phyloP scores from a whole-genome alignment of 2,888 invertebrate species.

The Nymphalis polychloros region DNA sequence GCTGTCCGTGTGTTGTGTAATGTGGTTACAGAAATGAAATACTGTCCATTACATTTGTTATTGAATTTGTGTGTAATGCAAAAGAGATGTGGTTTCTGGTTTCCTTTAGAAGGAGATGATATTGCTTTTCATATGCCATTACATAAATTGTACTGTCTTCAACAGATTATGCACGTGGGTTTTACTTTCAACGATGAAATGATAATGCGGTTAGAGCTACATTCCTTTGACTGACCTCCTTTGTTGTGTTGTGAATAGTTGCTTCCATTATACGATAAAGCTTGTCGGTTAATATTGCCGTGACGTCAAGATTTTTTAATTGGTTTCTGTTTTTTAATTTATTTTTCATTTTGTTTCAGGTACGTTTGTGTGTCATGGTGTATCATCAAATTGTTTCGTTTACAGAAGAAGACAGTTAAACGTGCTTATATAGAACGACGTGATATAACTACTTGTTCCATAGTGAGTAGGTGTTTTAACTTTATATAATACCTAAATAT shows the following conservation, averaged over 20 bases:
- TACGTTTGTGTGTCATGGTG: background rate
- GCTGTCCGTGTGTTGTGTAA: background rate
- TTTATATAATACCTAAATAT: no score
- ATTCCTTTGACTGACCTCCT: background rate
- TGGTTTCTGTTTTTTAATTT: conserved; percentile 2
- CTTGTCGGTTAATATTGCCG: background rate
- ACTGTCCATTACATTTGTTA: conserved; percentile 7
- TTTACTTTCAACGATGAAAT: conserved; percentile 5
- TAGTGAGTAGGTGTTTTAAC: no score
- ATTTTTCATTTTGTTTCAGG: background rate
- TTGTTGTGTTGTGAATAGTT: background rate
- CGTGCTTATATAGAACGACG: background rate
- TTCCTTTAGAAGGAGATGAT: conserved; percentile 1
- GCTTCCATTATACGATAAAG: background rate
- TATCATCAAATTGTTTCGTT: background rate
- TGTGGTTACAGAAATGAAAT: conserved; percentile 11
- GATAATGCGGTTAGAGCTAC: conserved; percentile 18
- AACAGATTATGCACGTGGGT: conserved; percentile 1
- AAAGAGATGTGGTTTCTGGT: conserved; percentile 6
- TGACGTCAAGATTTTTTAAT: background rate
- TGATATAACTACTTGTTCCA: no score
- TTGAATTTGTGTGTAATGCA: conserved; percentile 5
- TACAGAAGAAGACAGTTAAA: background rate
- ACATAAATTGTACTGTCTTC: conserved; percentile 14
- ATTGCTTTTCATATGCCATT: conserved; percentile 13